These are phyloP conservation scores for Pica pica DNA, from an alignment of 2,113 vertebrate species.

Conservation along the genomic window DNA sequence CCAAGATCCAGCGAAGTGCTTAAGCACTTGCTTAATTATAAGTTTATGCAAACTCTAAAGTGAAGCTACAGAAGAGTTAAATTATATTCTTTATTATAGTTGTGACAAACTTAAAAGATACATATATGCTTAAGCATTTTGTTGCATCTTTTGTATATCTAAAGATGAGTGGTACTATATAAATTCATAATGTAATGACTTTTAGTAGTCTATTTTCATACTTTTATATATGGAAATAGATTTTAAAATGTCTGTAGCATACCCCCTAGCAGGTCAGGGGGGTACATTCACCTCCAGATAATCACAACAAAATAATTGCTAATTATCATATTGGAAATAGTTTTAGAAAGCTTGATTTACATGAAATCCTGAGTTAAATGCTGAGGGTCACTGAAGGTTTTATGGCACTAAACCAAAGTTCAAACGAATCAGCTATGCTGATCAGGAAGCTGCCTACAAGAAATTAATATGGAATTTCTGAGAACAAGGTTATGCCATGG, in stretches of 20 bases:
- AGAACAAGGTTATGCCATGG: background rate
- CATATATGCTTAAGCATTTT: background rate
- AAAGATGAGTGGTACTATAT: background rate
- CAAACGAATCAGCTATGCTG: background rate
- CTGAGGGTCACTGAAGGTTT: background rate
- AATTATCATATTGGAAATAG: background rate
- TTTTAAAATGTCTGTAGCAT: background rate
- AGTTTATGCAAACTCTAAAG: constrained; percentile 19
- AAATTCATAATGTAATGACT: background rate
- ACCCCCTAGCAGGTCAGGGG: background rate
- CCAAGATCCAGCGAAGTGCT: constrained; percentile 45
- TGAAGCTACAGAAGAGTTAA: constrained; percentile 17
- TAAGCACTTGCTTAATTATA: constrained; percentile 38
- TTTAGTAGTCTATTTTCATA: background rate
- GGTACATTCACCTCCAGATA: background rate
- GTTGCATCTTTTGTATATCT: background rate
- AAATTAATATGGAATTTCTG: background rate
- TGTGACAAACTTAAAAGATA: background rate
- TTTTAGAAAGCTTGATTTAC: background rate
- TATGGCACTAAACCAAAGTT: background rate
- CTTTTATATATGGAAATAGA: background rate
- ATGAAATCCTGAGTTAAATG: background rate
- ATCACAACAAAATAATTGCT: background rate
- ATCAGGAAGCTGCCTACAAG: background rate
- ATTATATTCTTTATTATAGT: background rate